A percentile compares a stretch with the other conserved stretches of the same genome.
These are phyloP conservation scores for Neodiprion virginianus DNA, from an alignment of 1,140 invertebrate genomes.

Conservation along the genomic window DNA sequence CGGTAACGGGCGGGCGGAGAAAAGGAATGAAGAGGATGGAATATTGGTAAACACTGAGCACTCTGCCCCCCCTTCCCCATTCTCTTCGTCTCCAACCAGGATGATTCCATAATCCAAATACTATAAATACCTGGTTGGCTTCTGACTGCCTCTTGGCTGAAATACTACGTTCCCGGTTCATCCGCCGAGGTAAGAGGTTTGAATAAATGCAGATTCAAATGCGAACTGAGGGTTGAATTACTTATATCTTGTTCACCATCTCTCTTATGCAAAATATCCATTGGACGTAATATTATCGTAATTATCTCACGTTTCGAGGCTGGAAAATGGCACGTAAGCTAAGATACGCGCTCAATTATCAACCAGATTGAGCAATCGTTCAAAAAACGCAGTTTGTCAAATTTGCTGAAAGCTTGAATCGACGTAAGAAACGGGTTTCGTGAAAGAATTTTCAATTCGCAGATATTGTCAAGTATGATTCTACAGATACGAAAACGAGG, in stretches of 20 bases:
- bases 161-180: conserved; percentile 24
- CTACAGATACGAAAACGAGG: too few species aligned
- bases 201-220: conserved; percentile 46
- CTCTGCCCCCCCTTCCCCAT: conserved; percentile 33
- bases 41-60: conserved; percentile 54
- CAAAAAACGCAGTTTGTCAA: too few species aligned
- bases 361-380: too few species aligned
- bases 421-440: too few species aligned
- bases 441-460: too few species aligned
- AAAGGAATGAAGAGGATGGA: conserved; percentile 34
- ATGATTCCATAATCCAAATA: conserved; percentile 58
- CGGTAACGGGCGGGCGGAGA: conserved; percentile 27
- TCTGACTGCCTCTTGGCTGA: conserved; percentile 22
- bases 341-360: too few species aligned
- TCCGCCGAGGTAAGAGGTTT: conserved; percentile 41
- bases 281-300: too few species aligned
- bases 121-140: conserved; percentile 54
- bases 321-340: too few species aligned
- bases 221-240: conserved; percentile 17
- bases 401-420: too few species aligned
- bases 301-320: too few species aligned
- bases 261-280: too few species aligned
- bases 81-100: conserved; percentile 35
- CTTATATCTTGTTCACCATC: not conserved
- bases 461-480: too few species aligned